These are phyloP conservation scores for Laothoe populi DNA, from an alignment of 2,888 invertebrate genomes.

Conservation along the genomic window DNA sequence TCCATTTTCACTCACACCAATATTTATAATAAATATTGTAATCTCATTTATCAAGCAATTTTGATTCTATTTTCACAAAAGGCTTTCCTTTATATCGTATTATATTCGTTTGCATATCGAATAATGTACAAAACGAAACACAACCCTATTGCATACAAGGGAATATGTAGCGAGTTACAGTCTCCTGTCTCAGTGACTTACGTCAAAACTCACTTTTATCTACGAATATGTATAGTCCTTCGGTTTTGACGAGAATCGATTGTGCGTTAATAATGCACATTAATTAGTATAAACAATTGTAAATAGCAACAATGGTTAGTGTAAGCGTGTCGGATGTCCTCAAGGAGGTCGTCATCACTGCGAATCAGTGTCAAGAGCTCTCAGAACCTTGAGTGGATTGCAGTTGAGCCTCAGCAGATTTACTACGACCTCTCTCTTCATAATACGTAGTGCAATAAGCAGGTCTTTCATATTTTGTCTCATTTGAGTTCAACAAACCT, in stretches of 20 bases:
- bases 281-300: constrained; percentile 44
- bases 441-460: background rate
- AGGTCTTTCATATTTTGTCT: constrained; percentile 19
- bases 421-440: background rate
- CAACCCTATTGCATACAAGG: too few species aligned
- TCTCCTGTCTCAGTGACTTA: too few species aligned
- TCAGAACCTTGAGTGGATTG: constrained; percentile 30
- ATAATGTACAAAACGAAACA: too few species aligned
- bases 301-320: constrained; percentile 46
- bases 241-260: background rate
- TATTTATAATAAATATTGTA: too few species aligned
- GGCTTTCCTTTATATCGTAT: too few species aligned
- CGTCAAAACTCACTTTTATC: background rate
- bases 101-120: too few species aligned
- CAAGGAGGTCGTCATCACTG: constrained; percentile 61
- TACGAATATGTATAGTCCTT: background rate
- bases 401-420: constrained; percentile 11
- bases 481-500: constrained; percentile 10
- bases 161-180: too few species aligned
- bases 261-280: constrained; percentile 37
- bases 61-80: too few species aligned
- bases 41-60: too few species aligned
- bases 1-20: too few species aligned
- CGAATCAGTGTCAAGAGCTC: constrained; percentile 69
- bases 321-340: constrained; percentile 70